Percentiles rank a stretch among this genome's conserved stretches.
These are phyloP conservation scores for Sminthopsis crassicaudata DNA, from an alignment of 2,113 vertebrate genomes.

Conservation along the genomic window DNA sequence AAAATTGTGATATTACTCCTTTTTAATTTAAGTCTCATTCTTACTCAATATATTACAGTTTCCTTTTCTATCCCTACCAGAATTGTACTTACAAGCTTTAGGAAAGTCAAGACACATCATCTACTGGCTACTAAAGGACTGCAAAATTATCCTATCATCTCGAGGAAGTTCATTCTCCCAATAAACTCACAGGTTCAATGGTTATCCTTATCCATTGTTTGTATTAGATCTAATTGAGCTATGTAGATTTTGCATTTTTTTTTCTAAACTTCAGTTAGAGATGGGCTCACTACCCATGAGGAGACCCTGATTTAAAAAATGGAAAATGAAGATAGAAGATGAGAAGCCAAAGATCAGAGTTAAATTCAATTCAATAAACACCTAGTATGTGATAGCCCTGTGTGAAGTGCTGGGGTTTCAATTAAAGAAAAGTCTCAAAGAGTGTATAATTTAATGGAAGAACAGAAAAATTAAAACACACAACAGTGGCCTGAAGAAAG, in stretches of 20 bases:
- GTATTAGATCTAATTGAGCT: neutral
- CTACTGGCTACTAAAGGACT: slow-evolving; percentile 19
- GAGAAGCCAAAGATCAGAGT: neutral
- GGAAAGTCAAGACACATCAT: neutral
- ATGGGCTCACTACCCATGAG: neutral
- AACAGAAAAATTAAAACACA: neutral
- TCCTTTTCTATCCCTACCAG: neutral
- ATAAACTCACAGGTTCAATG: neutral
- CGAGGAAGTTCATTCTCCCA: neutral
- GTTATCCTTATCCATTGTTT: neutral
- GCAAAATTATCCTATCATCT: slow-evolving; percentile 12
- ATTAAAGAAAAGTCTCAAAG: neutral
- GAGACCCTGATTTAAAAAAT: neutral
- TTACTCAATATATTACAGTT: slow-evolving; percentile 8
- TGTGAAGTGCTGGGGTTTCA: neutral
- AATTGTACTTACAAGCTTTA: neutral
- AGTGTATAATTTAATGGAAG: neutral
- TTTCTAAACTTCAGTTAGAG: neutral
- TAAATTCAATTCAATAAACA: neutral
- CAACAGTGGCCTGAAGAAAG: neutral
- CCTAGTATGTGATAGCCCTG: neutral
- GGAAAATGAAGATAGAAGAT: neutral
- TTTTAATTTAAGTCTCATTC: neutral
- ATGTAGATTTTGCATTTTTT: neutral
- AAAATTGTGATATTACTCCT: slow-evolving; percentile 3